Base-by-base conservation (phyloP, 2,797 vertebrate genomes). In the Liasis olivaceus region DNA sequence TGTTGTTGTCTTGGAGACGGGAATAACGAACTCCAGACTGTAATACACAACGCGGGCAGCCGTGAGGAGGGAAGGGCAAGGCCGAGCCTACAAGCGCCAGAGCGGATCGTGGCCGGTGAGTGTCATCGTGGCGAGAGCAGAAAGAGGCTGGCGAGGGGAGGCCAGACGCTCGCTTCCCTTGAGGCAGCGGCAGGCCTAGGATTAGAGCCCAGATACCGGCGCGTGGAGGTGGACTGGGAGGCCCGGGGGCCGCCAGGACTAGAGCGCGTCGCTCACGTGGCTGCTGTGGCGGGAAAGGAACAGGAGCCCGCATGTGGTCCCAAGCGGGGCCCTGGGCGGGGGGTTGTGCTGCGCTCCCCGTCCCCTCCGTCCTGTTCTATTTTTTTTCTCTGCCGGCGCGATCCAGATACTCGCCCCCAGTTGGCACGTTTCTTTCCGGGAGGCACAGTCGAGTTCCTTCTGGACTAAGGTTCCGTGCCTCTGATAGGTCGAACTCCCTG, bases 1-100 rank as follows among this genome's bases (percentile, higher is more conserved):
- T 47, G 56, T 6, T 26, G 89, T 91, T 91, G 92, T 87, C 88
- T 54, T 51, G 89, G 92, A 84, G 36, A 93, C 60, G 28, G 12
- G 20, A 64, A 85, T 59, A 88, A 91, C 89, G 59, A 91, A 93
- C 69, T 62, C 56, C 13, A 11, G 17, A 24, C 28, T 12, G 84
- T 26, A n/a, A 59, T 56, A 84, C 17, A 11, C 31, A 36, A 9
- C 22, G 15, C 69, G 26, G 58, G 17, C 31, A 7, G 69, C 47
- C 7, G 59, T 36, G 4, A 17, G 56, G 12, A 58, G 3, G 24
- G 66, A 14, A 66, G 22, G 9, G 14, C 31, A 69, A 81, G 58
- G 60, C 47, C 31, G 89, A 63, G 5, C 3, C 17, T 20, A 54
- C 28, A 81, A 36, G 15, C 51, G 26, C 15, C 26, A 15, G 63